Conservation (phyloP, 2,113 vertebrate species). For the Aphyosemion australe region DNA sequence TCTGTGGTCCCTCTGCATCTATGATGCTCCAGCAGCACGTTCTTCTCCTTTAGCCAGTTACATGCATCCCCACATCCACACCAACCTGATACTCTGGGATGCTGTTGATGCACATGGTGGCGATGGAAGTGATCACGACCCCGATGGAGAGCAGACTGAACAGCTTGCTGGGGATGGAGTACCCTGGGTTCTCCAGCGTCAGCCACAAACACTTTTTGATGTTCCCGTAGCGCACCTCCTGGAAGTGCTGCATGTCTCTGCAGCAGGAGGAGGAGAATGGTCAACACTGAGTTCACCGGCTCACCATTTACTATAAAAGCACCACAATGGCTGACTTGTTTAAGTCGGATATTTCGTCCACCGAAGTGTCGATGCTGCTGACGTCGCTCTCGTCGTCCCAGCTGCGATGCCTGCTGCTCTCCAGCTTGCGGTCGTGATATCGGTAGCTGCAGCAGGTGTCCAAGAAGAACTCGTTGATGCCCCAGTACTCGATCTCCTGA, state of each 20-base stretch:
- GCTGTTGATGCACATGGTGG: constrained; percentile 96
- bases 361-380: constrained; percentile 92
- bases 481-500: constrained; percentile 99
- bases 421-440: constrained; percentile 93
- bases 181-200: constrained; percentile 96
- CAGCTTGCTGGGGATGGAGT: constrained; percentile 95
- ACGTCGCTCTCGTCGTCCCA: constrained; percentile 96
- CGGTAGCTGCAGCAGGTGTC: constrained; percentile 95
- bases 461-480: constrained; percentile 94
- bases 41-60: no score
- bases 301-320: background rate
- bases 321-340: constrained; percentile 75
- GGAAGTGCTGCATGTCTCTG: constrained; percentile 88
- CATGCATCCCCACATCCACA: background rate
- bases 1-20: background rate
- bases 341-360: constrained; percentile 93
- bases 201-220: constrained; percentile 91
- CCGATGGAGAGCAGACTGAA: constrained; percentile 94
- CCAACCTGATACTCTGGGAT: constrained; percentile 89
- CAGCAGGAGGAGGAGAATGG: background rate
- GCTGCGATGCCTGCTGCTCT: constrained; percentile 84
- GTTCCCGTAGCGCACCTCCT: constrained; percentile 84
- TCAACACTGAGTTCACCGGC: background rate
- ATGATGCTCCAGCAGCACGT: no score
- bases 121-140: constrained; percentile 91